Evolutionary conservation across 1,140 invertebrate species (phyloP).

Genomic region (Cotesia chilonis): DNA sequence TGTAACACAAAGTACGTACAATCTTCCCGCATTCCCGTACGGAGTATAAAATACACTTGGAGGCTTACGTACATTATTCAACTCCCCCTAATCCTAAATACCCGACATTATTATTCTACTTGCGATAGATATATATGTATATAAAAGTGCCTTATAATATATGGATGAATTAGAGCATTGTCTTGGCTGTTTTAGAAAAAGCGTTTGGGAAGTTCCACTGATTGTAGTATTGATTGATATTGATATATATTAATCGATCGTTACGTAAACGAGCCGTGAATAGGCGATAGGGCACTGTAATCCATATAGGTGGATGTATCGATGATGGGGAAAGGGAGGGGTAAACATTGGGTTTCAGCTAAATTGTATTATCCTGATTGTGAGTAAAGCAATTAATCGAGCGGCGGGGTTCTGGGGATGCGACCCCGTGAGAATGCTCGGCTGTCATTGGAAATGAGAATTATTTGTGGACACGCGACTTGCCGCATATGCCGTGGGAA

Average conservation of each 20-base stretch:
- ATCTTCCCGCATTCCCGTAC: conserved; percentile 51
- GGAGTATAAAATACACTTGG: too few species aligned
- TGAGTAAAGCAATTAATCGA: conserved; percentile 49
- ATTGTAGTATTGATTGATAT: background rate
- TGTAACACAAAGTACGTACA: conserved; percentile 36
- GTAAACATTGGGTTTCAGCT: background rate
- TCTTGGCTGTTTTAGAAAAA: background rate
- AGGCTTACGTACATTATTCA: conserved; percentile 13
- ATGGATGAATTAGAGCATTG: background rate
- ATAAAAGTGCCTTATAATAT: background rate
- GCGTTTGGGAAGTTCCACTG: conserved; percentile 10
- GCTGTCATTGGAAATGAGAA: conserved; percentile 10
- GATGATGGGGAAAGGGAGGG: too few species aligned
- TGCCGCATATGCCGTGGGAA: conserved; percentile 30
- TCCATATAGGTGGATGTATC: too few species aligned
- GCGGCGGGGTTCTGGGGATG: background rate
- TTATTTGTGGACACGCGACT: conserved; percentile 30
- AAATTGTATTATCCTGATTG: conserved; percentile 37
- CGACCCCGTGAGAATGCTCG: conserved; percentile 15
- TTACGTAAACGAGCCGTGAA: conserved; percentile 53
- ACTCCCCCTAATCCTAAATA: conserved; percentile 2
- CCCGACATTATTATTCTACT: background rate
- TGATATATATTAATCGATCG: conserved; percentile 47
- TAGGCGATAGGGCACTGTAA: conserved; percentile 44
- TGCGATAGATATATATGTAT: background rate